Evolutionary conservation across 2,113 vertebrate species (phyloP).

Genomic region (Pyxicephalus adspersus): DNA sequence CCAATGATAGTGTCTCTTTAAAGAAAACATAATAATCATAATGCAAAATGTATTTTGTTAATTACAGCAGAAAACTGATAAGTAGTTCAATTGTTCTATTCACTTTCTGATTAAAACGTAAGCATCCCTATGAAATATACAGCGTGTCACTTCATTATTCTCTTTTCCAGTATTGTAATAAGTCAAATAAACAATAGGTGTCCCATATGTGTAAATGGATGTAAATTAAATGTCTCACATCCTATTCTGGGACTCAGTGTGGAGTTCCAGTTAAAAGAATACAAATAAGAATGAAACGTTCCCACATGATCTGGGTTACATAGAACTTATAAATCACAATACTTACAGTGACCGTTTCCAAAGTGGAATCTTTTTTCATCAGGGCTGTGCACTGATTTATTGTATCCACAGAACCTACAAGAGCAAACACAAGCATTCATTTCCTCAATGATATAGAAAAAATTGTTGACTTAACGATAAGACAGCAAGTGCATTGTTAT

Average conservation of each 20-base stretch:
- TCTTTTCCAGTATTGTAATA: background rate
- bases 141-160: background rate
- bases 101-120: too few species aligned
- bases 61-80: too few species aligned
- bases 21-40: too few species aligned
- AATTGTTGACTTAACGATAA: constrained; percentile 46
- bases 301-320: constrained; percentile 26
- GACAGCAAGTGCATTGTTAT: constrained; percentile 32
- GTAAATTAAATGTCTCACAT: too few species aligned
- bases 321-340: constrained; percentile 46
- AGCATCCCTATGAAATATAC: too few species aligned
- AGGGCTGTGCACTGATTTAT: constrained; percentile 89
- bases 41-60: too few species aligned
- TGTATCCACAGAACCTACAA: constrained; percentile 91
- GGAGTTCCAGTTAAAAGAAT: constrained; percentile 9
- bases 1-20: too few species aligned
- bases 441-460: constrained; percentile 39
- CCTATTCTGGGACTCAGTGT: too few species aligned
- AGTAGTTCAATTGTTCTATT: too few species aligned
- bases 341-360: constrained; percentile 96
- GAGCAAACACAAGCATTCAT: constrained; percentile 62
- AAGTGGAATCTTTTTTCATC: constrained; percentile 96
- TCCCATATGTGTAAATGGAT: background rate
- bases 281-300: constrained; percentile 19
- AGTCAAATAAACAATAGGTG: constrained; percentile 24